phyloP scores from a whole-genome alignment of 1,140 invertebrate species.

The Drosophila ogumai region DNA sequence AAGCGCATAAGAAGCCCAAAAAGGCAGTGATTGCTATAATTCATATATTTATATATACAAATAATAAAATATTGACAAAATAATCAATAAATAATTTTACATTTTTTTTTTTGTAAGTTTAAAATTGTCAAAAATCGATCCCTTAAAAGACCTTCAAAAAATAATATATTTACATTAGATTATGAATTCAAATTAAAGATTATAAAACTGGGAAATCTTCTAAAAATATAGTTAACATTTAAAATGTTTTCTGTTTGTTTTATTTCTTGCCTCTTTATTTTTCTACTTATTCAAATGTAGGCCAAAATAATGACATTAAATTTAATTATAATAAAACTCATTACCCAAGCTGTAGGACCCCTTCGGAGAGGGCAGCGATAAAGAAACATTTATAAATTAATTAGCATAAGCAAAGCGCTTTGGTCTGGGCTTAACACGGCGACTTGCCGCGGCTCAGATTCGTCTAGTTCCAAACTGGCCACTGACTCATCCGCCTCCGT shows the following conservation, averaged over 20 bases:
- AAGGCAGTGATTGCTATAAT: too few species aligned
- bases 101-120: too few species aligned
- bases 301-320: not conserved
- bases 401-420: constrained; percentile 70
- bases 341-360: not conserved
- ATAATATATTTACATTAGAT: too few species aligned
- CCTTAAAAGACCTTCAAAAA: too few species aligned
- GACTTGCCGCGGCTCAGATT: constrained; percentile 54
- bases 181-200: too few species aligned
- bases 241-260: too few species aligned
- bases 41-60: too few species aligned
- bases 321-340: not conserved
- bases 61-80: too few species aligned
- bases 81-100: too few species aligned
- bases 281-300: not conserved
- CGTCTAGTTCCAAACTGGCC: constrained; percentile 68
- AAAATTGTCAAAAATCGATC: too few species aligned
- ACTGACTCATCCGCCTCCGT: constrained; percentile 34
- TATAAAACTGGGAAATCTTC: not conserved
- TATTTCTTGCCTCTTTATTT: not conserved
- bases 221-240: too few species aligned
- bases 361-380: not conserved
- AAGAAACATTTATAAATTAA: constrained; percentile 74
- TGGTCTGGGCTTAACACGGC: constrained; percentile 40
- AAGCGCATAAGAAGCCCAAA: too few species aligned